Evolutionary conservation across 2,888 invertebrate genomes (phyloP).

Genomic region (Megalurothrips usitatus): DNA sequence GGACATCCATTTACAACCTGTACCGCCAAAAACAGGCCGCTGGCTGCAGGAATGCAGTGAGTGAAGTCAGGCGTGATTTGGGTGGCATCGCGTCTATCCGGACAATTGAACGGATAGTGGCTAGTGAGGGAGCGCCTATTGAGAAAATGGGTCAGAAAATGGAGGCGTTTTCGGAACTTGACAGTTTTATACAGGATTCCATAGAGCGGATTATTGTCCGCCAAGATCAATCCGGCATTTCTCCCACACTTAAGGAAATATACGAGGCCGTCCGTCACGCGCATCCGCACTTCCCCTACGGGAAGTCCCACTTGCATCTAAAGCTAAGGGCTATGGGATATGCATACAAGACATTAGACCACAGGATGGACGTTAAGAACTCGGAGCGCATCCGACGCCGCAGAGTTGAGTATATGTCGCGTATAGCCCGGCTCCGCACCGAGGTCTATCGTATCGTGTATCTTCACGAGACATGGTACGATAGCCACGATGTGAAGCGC

Average conservation of each 20-base stretch:
- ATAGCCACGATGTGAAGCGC: neutral
- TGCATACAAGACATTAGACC: neutral
- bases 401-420: neutral
- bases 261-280: neutral
- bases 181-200: neutral
- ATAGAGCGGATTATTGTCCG: neutral
- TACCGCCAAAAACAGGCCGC: too few relatives aligned
- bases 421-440: conserved; percentile 33
- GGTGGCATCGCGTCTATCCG: conserved; percentile 39
- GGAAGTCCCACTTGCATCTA: neutral
- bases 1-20: too few relatives aligned
- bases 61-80: too few relatives aligned
- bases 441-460: conserved; percentile 38
- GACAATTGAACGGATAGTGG: conserved; percentile 41
- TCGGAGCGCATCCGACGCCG: neutral
- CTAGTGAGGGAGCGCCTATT: neutral
- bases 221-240: neutral
- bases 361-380: neutral
- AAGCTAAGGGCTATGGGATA: neutral
- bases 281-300: neutral
- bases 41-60: too few relatives aligned
- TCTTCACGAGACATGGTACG: neutral
- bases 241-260: neutral
- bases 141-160: neutral
- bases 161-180: neutral